phyloP scores from a whole-genome alignment of 2,888 invertebrate species.

The Hofmannophila pseudospretella region DNA sequence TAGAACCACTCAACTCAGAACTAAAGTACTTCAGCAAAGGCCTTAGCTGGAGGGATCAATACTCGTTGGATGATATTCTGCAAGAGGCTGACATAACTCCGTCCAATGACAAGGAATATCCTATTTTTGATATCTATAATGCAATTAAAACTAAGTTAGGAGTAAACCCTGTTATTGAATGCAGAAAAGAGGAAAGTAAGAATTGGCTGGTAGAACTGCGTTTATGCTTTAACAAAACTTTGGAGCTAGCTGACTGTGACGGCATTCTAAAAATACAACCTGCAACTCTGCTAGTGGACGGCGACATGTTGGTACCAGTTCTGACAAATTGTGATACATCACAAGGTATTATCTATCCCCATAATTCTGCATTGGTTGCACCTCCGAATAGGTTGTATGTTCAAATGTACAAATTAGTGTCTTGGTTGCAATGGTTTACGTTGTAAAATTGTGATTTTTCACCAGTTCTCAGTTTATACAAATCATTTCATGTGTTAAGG shows the following conservation, averaged over 20 bases:
- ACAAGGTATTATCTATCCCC: conserved; percentile 77
- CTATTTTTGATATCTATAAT: conserved; percentile 30
- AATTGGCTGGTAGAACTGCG: conserved; percentile 83
- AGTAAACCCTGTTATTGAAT: conserved; percentile 80
- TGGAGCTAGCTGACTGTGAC: conserved; percentile 82
- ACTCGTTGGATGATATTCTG: conserved; percentile 80
- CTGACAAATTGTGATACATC: conserved; percentile 79
- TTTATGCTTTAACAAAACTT: conserved; percentile 83
- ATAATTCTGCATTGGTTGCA: conserved; percentile 42
- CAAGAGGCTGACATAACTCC: conserved; percentile 74
- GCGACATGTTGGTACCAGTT: conserved; percentile 36
- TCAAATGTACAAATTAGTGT: conserved; percentile 74
- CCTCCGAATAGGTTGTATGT: conserved; percentile 60
- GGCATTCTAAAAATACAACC: conserved; percentile 42
- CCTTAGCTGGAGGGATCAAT: conserved; percentile 77
- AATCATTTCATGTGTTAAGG: no score
- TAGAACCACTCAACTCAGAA: conserved; percentile 78
- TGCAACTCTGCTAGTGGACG: conserved; percentile 5
- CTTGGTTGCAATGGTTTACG: conserved; percentile 81
- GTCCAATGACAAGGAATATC: conserved; percentile 29
- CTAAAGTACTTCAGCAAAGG: conserved; percentile 83
- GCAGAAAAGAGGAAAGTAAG: conserved; percentile 79
- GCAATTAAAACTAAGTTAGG: conserved; percentile 73
- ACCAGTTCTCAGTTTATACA: no score
- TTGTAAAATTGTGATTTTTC: conserved; percentile 65